Percentiles rank a stretch among this genome's conserved stretches.
These are phyloP conservation scores for Trichechus manatus DNA, from an alignment of 2,113 vertebrate genomes.

Conservation along the genomic window DNA sequence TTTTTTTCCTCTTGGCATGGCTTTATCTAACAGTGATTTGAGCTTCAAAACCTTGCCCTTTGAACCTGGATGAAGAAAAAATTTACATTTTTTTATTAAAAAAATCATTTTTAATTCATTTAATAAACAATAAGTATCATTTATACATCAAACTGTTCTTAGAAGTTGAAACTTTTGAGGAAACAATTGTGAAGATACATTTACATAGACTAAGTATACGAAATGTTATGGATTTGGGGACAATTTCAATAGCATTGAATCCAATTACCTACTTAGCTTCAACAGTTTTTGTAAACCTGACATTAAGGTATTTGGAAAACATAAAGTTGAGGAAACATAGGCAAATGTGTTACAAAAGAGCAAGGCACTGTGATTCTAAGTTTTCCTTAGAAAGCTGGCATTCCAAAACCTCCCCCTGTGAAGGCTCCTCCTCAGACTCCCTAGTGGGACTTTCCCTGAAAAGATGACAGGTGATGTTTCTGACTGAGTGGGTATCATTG, in stretches of 20 bases:
- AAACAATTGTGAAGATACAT: neutral
- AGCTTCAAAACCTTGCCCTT: neutral
- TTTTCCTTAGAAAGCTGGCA: neutral
- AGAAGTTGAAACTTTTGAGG: neutral
- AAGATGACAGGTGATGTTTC: neutral
- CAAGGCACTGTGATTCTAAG: neutral
- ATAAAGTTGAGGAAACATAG: neutral
- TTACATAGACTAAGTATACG: neutral
- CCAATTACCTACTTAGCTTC: neutral
- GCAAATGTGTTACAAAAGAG: neutral
- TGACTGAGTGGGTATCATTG: neutral
- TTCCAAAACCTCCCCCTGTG: neutral
- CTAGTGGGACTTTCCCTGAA: neutral
- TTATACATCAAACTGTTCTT: neutral
- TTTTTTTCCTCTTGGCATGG: neutral
- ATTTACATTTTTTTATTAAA: neutral
- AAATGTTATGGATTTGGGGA: neutral
- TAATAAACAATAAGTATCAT: neutral
- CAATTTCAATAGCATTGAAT: neutral
- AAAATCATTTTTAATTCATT: neutral
- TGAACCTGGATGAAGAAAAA: neutral
- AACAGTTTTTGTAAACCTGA: neutral
- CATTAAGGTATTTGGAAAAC: constrained; percentile 1
- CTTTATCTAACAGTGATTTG: neutral
- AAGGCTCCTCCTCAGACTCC: neutral